Evolutionary conservation across 2,888 invertebrate genomes (phyloP).

Genomic region (Erebia aethiops): DNA sequence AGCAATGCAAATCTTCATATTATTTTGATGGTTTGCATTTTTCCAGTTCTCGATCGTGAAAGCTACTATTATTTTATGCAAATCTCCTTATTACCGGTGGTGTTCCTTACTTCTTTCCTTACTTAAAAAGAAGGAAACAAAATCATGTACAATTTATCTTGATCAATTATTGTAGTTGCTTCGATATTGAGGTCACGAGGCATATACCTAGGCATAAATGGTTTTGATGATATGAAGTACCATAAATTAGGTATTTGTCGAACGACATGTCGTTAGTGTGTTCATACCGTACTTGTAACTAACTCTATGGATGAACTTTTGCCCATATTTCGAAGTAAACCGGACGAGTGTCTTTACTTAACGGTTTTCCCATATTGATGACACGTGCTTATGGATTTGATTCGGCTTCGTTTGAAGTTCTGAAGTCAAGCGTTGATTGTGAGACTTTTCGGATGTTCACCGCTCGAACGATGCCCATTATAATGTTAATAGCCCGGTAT

Average conservation of each 20-base stretch:
- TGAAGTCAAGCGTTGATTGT: conserved; percentile 9
- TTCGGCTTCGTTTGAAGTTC: conserved; percentile 30
- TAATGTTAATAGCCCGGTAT: conserved; percentile 18
- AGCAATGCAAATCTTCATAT: no score
- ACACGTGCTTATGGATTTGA: conserved; percentile 35
- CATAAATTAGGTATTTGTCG: not conserved
- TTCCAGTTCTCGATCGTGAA: no score
- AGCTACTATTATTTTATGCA: no score
- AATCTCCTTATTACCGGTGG: no score
- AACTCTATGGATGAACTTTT: conserved; percentile 43
- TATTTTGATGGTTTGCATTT: no score
- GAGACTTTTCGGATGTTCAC: conserved; percentile 9
- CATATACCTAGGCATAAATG: not conserved
- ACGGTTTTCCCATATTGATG: conserved; percentile 53
- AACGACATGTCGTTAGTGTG: conserved; percentile 7
- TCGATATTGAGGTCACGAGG: not conserved
- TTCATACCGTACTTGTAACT: not conserved
- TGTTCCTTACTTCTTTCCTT: no score
- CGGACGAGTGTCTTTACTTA: conserved; percentile 57
- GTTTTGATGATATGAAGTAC: not conserved
- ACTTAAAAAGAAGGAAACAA: not conserved
- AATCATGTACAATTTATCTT: not conserved
- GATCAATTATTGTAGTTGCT: not conserved
- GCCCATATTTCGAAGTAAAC: conserved; percentile 47
- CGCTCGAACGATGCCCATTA: conserved; percentile 9